phyloP scores from a whole-genome alignment of 2,888 invertebrate species.

The Apodemia mormo region DNA sequence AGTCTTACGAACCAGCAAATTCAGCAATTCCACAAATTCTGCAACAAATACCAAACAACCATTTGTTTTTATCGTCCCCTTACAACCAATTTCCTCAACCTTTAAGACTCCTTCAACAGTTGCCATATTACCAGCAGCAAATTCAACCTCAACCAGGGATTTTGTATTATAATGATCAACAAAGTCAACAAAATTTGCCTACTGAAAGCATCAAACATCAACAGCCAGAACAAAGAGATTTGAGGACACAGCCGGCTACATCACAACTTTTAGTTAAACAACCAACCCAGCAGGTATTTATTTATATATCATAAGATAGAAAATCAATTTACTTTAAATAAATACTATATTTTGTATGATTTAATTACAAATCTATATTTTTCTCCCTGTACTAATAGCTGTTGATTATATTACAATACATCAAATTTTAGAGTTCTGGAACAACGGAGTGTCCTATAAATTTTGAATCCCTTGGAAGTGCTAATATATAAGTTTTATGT shows the following conservation, averaged over 20 bases:
- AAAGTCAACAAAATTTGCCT: constrained; percentile 26
- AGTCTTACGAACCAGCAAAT: constrained; percentile 30
- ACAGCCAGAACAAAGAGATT: constrained; percentile 36
- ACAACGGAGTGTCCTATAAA: too few species aligned
- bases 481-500: too few species aligned
- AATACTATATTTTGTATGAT: too few species aligned
- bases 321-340: too few species aligned
- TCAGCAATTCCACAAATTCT: constrained; percentile 33
- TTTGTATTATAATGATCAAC: constrained; percentile 32
- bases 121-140: constrained; percentile 33
- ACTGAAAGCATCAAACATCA: constrained; percentile 14
- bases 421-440: too few species aligned
- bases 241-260: constrained; percentile 28
- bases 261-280: constrained; percentile 39
- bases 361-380: too few species aligned
- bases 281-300: constrained; percentile 32
- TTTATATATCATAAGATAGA: too few species aligned
- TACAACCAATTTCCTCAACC: constrained; percentile 28
- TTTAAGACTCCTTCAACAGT: constrained; percentile 29
- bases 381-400: too few species aligned
- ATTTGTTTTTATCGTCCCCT: not conserved
- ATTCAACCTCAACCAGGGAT: constrained; percentile 30
- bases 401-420: too few species aligned
- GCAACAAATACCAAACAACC: constrained; percentile 24
- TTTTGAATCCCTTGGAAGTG: too few species aligned